Percentiles rank a stretch among this genome's conserved stretches.
These are phyloP conservation scores for Emydoidea blandingii DNA, from an alignment of 2,797 vertebrate species.

Conservation along the genomic window DNA sequence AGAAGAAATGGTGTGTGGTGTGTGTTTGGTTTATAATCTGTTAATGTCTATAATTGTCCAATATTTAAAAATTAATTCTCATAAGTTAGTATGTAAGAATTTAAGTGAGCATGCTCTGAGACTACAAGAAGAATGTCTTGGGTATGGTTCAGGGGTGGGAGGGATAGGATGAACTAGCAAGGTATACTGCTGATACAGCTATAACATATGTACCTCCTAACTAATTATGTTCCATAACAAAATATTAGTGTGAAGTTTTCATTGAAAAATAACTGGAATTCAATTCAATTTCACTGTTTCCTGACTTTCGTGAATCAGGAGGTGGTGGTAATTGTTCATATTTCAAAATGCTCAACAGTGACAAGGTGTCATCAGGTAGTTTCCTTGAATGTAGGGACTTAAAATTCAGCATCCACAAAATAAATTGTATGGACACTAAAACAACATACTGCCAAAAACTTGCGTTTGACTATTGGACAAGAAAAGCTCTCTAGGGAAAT, in stretches of 20 bases:
- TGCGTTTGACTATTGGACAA: neutral
- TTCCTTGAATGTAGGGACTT: neutral
- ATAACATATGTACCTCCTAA: neutral
- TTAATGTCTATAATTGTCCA: too few species aligned
- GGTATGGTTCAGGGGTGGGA: neutral
- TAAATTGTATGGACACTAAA: too few species aligned
- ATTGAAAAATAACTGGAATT: neutral
- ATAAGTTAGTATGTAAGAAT: too few species aligned
- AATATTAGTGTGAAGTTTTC: neutral
- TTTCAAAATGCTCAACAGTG: neutral
- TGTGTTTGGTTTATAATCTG: too few species aligned
- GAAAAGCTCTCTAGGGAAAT: neutral
- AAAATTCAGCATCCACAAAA: neutral
- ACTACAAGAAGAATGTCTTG: too few species aligned
- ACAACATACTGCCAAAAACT: neutral
- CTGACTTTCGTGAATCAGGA: neutral
- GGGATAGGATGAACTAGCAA: neutral
- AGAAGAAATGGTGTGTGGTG: too few species aligned
- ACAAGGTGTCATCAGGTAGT: neutral
- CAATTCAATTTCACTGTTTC: neutral
- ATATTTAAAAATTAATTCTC: too few species aligned
- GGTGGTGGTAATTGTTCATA: too few species aligned
- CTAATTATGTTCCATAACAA: neutral
- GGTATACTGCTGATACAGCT: neutral
- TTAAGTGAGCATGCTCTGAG: too few species aligned